Percentiles rank a stretch among this genome's conserved stretches.
These are phyloP conservation scores for Axis porcinus DNA, from an alignment of 2,113 vertebrate species.

Conservation along the genomic window DNA sequence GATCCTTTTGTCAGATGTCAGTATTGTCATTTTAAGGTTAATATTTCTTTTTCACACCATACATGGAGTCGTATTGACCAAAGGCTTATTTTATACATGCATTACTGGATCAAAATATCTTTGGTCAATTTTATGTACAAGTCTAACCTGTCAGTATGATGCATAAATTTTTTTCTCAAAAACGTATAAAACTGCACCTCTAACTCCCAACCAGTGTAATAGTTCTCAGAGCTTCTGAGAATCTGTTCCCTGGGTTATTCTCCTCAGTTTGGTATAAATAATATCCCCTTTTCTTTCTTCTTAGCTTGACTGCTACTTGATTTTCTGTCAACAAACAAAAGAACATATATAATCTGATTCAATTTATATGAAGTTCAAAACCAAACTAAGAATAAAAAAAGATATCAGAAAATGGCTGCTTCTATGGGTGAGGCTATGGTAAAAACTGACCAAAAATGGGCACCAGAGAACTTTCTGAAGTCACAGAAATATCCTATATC, in stretches of 20 bases:
- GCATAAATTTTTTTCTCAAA: background rate
- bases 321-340: background rate
- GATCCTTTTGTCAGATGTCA: background rate
- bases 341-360: background rate
- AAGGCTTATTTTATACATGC: background rate
- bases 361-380: background rate
- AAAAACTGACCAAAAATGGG: background rate
- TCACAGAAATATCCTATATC: background rate
- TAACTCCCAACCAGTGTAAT: background rate
- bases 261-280: background rate
- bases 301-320: background rate
- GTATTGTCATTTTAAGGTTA: background rate
- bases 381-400: background rate
- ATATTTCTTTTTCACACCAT: background rate
- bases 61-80: background rate
- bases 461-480: background rate
- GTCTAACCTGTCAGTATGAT: background rate
- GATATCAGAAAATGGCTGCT: background rate
- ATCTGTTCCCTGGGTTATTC: too few species aligned
- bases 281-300: background rate
- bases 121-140: background rate
- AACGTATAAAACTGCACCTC: background rate
- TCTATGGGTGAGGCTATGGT: background rate
- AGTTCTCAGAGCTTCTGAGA: background rate
- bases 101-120: background rate